phyloP scores from a whole-genome alignment of 2,797 vertebrate species.

The Melanitta fusca region DNA sequence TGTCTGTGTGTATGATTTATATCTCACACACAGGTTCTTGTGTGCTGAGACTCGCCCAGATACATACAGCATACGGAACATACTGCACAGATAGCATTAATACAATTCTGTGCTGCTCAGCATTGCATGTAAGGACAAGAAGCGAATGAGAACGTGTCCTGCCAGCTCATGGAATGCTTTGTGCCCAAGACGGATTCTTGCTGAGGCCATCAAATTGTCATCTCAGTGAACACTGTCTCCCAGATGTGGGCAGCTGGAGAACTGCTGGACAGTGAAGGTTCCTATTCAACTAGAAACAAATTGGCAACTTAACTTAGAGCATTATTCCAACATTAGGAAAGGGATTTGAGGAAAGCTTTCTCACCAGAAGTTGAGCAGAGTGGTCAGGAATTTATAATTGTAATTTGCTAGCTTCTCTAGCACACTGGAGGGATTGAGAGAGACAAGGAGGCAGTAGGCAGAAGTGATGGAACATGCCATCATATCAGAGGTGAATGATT shows the following conservation, averaged over 20 bases:
- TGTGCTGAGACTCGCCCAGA: not conserved
- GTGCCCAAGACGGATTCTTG: not conserved
- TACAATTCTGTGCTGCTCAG: not conserved
- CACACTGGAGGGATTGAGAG: not conserved
- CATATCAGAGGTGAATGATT: not conserved
- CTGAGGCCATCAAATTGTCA: not conserved
- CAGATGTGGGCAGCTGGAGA: not conserved
- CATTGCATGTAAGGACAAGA: not conserved
- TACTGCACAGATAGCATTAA: not conserved
- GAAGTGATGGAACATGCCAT: not conserved
- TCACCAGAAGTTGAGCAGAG: not conserved
- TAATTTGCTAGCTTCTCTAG: not conserved
- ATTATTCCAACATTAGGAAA: not conserved
- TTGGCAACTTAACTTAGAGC: not conserved
- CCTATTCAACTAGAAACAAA: not conserved
- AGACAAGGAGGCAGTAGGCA: not conserved
- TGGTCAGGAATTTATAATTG: not conserved
- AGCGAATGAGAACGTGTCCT: not conserved
- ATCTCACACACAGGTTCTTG: not conserved
- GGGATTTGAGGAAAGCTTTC: not conserved
- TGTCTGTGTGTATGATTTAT: not conserved
- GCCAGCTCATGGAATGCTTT: not conserved
- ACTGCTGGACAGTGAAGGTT: not conserved
- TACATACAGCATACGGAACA: not conserved
- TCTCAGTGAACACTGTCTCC: not conserved